Conservation (phyloP, 2,113 vertebrate genomes). For the Cichladusa arquata region DNA sequence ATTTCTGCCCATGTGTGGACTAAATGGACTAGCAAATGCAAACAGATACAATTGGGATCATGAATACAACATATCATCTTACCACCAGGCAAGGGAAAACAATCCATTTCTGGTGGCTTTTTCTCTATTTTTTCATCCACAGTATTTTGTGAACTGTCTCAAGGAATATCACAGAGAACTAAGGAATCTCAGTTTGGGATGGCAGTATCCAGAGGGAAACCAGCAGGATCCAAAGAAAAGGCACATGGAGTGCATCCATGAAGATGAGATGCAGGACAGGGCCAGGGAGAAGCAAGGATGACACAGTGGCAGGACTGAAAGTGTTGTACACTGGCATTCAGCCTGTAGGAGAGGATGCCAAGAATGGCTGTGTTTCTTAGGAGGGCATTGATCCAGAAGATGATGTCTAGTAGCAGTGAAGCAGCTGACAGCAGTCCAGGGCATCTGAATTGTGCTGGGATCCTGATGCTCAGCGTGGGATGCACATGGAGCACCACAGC, state of each 20-base stretch:
- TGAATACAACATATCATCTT: not conserved
- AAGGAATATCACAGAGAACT: not conserved
- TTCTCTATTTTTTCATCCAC: not conserved
- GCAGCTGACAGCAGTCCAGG: not conserved
- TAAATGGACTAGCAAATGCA: not conserved
- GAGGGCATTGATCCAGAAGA: not conserved
- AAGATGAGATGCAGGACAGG: not conserved
- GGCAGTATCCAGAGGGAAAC: not conserved
- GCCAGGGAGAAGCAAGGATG: not conserved
- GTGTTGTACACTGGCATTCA: not conserved
- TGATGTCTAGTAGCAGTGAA: not conserved
- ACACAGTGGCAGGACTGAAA: not conserved
- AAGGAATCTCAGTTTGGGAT: not conserved
- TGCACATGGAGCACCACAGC: not conserved
- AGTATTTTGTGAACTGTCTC: not conserved
- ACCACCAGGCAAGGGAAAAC: not conserved
- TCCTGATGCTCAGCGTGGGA: not conserved
- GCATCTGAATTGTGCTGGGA: not conserved
- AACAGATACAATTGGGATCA: not conserved
- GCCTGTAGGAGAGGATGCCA: not conserved
- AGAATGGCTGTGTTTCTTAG: not conserved
- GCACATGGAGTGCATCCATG: fast-evolving
- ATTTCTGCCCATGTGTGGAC: not conserved
- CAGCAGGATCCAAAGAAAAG: not conserved
- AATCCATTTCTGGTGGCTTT: not conserved